Base-by-base conservation (phyloP, 2,888 invertebrate species). In the Xanthorhoe spadicearia region DNA sequence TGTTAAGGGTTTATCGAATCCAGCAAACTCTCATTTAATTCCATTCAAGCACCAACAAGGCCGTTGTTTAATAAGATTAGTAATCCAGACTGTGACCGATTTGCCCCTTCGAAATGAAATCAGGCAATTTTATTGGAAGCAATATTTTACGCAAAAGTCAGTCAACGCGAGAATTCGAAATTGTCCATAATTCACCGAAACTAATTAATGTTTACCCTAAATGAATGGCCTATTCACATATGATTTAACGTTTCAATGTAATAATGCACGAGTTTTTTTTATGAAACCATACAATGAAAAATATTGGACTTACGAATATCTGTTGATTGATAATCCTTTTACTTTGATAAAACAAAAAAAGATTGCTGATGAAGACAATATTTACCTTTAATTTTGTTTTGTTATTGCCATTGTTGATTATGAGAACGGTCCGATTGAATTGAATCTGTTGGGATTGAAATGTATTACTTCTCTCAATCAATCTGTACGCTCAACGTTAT, bases 101-200 rank as follows among this genome's bases (percentile, higher is more conserved):
- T 64, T 55, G 28, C 35, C 61, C 54, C 35, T 61, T 46, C 35
- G 28, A 54, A 72, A 68, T 56, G 52, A 74, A 74, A 79, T 75
- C 56, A 17, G 60, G 63, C 72, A 76, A 78, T 78, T 77, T 72
- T 77, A 77, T 77, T 76, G 68, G 68, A 57, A 70, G 77, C 71
- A 74, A 78, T 80, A 77, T 82, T 77, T 74, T 52, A 65, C 55
- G 57, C 60, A 55, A 68, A 66, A 68, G 49, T 67, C 65, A 55
- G 58, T 64, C 70, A 70, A 49, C 62, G 55, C 66, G 59, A 62
- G 65, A 73, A 74, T 74, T 71, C 71, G 70, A 69, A 74, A 72
- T 69, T 69, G 63, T 59, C 68, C 66, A 71, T 77, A 76, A 74
- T 74, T 63, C 58, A 53, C 32, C 43, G 51, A 70, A 72, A 74